Percentiles rank a stretch among this genome's conserved stretches.
Evolutionary conservation across 2,888 invertebrate genomes (phyloP).

Genomic region (Leptarthrus brevirostris): DNA sequence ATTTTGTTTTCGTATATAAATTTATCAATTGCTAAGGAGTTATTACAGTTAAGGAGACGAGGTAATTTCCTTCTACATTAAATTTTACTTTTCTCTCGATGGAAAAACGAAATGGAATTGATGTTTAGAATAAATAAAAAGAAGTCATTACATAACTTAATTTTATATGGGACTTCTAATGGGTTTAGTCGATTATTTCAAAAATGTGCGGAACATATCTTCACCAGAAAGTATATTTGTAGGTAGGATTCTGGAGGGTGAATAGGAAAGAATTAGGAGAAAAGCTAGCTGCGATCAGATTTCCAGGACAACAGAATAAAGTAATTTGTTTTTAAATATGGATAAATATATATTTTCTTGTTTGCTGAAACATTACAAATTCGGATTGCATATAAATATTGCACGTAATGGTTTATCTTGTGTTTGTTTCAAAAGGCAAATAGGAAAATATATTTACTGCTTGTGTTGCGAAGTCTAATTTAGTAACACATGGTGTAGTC

Average conservation of each 20-base stretch:
- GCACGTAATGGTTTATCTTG: too few relatives aligned
- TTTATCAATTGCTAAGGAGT: too few relatives aligned
- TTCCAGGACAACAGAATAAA: conserved; percentile 34
- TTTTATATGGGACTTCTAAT: conserved; percentile 22
- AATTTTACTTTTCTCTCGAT: background rate
- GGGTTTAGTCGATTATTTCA: conserved; percentile 37
- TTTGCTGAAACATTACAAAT: conserved; percentile 3
- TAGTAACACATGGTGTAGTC: conserved; percentile 42
- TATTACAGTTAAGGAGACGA: too few relatives aligned
- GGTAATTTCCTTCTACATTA: too few relatives aligned
- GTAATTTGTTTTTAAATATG: conserved; percentile 39
- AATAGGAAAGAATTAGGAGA: conserved; percentile 14
- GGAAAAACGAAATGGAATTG: conserved; percentile 40
- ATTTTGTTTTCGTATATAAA: too few relatives aligned
- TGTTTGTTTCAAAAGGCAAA: conserved; percentile 8
- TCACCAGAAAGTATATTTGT: conserved; percentile 44
- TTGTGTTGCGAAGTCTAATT: conserved; percentile 3
- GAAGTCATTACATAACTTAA: conserved; percentile 24
- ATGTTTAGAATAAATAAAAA: conserved; percentile 31
- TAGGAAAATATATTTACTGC: conserved; percentile 38
- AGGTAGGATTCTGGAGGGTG: conserved; percentile 17
- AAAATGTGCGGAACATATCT: conserved; percentile 28
- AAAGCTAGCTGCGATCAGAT: conserved; percentile 6
- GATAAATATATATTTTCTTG: conserved; percentile 45
- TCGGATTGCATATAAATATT: too few relatives aligned